A percentile compares a stretch with the other conserved stretches of the same genome.
phyloP scores from a whole-genome alignment of 2,888 invertebrate species.

The Acleris laterana region DNA sequence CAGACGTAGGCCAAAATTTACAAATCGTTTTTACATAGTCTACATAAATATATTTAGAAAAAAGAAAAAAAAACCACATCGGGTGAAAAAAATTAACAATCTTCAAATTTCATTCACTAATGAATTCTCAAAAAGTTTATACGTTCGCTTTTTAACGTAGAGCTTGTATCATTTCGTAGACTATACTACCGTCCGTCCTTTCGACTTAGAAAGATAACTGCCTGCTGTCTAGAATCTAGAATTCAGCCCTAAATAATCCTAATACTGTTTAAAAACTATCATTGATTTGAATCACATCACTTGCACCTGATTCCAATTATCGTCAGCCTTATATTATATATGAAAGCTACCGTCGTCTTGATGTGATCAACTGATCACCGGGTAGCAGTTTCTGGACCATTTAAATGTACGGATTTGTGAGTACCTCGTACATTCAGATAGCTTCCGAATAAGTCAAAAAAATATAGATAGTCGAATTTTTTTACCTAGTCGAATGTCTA shows the following conservation, averaged over 20 bases:
- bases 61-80: background rate
- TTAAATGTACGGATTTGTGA: conserved; percentile 47
- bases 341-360: conserved; percentile 43
- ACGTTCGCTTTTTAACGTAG: conserved; percentile 9
- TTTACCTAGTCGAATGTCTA: conserved; percentile 53
- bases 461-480: conserved; percentile 37
- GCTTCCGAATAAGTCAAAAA: conserved; percentile 52
- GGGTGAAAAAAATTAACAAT: background rate
- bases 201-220: conserved; percentile 14
- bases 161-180: conserved; percentile 26
- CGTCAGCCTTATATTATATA: conserved; percentile 36
- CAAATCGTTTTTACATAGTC: conserved; percentile 21
- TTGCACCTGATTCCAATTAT: conserved; percentile 26
- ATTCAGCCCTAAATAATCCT: conserved; percentile 9
- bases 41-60: conserved; percentile 9
- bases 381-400: conserved; percentile 47
- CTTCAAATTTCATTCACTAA: background rate
- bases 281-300: conserved; percentile 14
- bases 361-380: conserved; percentile 57
- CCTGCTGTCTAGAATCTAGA: conserved; percentile 4
- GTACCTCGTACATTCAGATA: conserved; percentile 44
- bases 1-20: conserved; percentile 32
- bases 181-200: conserved; percentile 35
- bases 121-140: conserved; percentile 7
- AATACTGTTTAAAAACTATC: conserved; percentile 3